phyloP scores from a whole-genome alignment of 2,113 vertebrate genomes.

The Tursiops truncatus region DNA sequence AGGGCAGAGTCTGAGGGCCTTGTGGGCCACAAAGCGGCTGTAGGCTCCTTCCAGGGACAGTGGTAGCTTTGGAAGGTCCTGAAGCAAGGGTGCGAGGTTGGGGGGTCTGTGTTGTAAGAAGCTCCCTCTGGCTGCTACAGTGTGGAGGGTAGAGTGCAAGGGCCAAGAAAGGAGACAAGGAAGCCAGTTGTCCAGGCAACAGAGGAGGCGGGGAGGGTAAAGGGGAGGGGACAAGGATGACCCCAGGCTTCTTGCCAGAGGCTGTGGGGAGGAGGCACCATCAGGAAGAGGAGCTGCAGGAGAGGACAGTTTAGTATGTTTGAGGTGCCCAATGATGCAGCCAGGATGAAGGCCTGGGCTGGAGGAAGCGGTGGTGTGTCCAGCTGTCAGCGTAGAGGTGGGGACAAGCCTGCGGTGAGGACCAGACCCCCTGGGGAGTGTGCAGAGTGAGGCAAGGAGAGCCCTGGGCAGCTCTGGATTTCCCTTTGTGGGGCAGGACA shows the following conservation, averaged over 20 bases:
- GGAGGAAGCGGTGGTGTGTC: rapidly evolving
- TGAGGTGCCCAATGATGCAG: background rate
- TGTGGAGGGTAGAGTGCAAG: background rate
- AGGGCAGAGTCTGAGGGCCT: background rate
- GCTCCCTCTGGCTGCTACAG: background rate
- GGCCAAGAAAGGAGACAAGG: background rate
- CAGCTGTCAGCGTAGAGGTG: background rate
- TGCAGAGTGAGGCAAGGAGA: background rate
- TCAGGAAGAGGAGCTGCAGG: background rate
- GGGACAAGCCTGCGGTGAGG: background rate
- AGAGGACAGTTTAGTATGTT: background rate
- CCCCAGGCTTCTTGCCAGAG: background rate
- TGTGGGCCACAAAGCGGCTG: background rate
- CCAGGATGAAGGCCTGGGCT: background rate
- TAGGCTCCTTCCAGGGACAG: background rate
- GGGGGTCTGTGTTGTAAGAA: background rate
- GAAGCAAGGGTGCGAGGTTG: background rate
- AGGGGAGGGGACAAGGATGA: background rate
- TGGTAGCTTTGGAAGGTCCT: background rate
- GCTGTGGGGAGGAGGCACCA: background rate
- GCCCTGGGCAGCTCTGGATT: background rate
- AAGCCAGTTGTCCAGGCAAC: background rate
- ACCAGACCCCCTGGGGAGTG: background rate
- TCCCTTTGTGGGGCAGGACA: background rate
- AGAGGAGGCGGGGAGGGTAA: background rate